Evolutionary conservation across 2,797 vertebrate genomes (phyloP).

Genomic region (Scarus forsteni): DNA sequence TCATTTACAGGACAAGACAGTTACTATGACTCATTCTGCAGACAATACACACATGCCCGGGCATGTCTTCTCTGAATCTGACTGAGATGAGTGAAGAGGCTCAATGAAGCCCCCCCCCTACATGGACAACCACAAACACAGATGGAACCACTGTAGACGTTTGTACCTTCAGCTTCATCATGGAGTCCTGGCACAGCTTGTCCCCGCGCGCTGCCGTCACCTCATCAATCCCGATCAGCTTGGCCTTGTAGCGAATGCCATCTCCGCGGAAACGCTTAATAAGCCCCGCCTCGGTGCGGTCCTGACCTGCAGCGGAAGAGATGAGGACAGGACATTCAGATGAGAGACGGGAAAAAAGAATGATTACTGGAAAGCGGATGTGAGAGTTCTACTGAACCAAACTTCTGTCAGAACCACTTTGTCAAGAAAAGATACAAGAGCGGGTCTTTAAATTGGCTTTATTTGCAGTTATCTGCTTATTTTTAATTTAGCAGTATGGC

Average conservation of each 20-base stretch:
- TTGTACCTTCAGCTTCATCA: constrained; percentile 99
- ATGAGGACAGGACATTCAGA: constrained; percentile 19
- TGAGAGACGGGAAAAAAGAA: constrained; percentile 20
- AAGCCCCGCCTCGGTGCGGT: constrained; percentile 96
- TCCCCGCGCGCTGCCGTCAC: constrained; percentile 97
- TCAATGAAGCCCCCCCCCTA: constrained; percentile 44
- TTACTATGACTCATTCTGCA: constrained; percentile 65
- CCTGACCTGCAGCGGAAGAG: constrained; percentile 89
- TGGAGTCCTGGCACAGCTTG: constrained; percentile 99
- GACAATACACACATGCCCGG: constrained; percentile 54
- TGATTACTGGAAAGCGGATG: constrained; percentile 41
- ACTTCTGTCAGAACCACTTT: not conserved
- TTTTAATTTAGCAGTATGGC: too few species aligned
- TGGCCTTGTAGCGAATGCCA: constrained; percentile 97
- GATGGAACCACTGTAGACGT: constrained; percentile 25
- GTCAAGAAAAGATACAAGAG: too few species aligned
- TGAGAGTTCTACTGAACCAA: constrained; percentile 38
- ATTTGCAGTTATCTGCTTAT: too few species aligned
- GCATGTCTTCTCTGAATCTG: constrained; percentile 57
- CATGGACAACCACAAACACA: constrained; percentile 19
- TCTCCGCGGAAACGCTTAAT: constrained; percentile 98
- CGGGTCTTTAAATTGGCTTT: too few species aligned
- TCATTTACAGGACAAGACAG: constrained; percentile 58
- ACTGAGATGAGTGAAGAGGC: constrained; percentile 53
- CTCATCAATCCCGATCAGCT: constrained; percentile 97